Conservation (phyloP, 2,113 vertebrate genomes). For the Jacana jacana region DNA sequence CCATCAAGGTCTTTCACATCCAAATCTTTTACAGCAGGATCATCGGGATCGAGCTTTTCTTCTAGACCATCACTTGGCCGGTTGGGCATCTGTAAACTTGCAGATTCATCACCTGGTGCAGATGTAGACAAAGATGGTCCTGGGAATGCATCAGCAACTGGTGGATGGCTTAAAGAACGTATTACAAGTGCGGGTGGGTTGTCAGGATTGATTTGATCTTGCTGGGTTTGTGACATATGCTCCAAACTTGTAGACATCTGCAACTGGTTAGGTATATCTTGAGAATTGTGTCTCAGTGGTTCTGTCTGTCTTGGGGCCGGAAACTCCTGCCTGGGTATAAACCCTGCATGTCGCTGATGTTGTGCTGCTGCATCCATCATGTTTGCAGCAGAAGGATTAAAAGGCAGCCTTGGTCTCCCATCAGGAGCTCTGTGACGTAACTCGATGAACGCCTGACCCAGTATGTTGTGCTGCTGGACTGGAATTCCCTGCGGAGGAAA, state of each 20-base stretch:
- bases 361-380: slow-evolving; percentile 74
- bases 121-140: slow-evolving; percentile 70
- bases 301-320: slow-evolving; percentile 71
- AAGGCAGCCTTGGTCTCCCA: slow-evolving; percentile 81
- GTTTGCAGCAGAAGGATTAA: slow-evolving; percentile 56
- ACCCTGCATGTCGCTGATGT: slow-evolving; percentile 70
- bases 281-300: slow-evolving; percentile 62
- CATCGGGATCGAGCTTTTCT: slow-evolving; percentile 91
- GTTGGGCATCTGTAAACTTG: slow-evolving; percentile 56
- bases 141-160: slow-evolving; percentile 77
- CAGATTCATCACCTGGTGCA: slow-evolving; percentile 62
- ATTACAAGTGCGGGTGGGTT: slow-evolving; percentile 75
- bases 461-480: slow-evolving; percentile 88
- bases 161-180: slow-evolving; percentile 83
- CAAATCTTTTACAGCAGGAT: slow-evolving; percentile 92
- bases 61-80: slow-evolving; percentile 79
- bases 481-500: slow-evolving; percentile 82
- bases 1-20: slow-evolving; percentile 88
- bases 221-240: slow-evolving; percentile 73
- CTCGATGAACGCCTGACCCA: slow-evolving; percentile 94
- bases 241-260: slow-evolving; percentile 80
- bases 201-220: slow-evolving; percentile 69
- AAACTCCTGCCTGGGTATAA: slow-evolving; percentile 79
- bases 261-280: slow-evolving; percentile 68
- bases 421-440: slow-evolving; percentile 87